A percentile compares a stretch with the other conserved stretches of the same genome.
Evolutionary conservation across 2,888 invertebrate species (phyloP).

Genomic region (Sthenelais limicola): DNA sequence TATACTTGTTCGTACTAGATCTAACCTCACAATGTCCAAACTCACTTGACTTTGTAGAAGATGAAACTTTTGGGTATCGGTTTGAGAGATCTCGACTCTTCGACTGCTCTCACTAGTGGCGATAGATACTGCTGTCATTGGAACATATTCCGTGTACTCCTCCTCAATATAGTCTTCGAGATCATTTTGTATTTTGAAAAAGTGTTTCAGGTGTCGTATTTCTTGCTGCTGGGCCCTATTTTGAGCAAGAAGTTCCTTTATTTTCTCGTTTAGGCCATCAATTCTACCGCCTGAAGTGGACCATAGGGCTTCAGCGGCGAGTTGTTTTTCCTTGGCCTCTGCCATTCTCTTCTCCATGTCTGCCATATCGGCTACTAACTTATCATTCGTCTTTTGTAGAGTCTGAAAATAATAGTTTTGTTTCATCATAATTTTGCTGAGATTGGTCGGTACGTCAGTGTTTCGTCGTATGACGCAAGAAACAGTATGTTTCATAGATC

Average conservation of each 20-base stretch:
- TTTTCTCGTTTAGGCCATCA: slow-evolving; percentile 7
- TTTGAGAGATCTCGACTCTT: not conserved
- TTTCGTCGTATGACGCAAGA: too few relatives aligned
- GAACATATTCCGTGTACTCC: slow-evolving; percentile 31
- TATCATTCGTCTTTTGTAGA: slow-evolving; percentile 5
- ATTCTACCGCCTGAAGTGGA: slow-evolving; percentile 22
- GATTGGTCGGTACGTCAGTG: too few relatives aligned
- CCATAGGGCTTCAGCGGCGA: slow-evolving; percentile 12
- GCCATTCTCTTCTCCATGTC: slow-evolving; percentile 17
- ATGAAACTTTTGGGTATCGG: slow-evolving; percentile 2
- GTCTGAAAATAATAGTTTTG: slow-evolving; percentile 14
- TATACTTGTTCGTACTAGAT: slow-evolving; percentile 14
- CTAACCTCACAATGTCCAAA: slow-evolving; percentile 32
- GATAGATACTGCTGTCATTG: not conserved
- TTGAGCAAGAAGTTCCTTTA: slow-evolving; percentile 25
- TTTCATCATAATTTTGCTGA: too few relatives aligned
- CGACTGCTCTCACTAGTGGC: too few relatives aligned
- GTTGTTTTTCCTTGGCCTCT: slow-evolving; percentile 5
- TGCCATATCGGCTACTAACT: slow-evolving; percentile 10
- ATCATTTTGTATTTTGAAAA: slow-evolving; percentile 41
- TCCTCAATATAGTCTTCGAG: slow-evolving; percentile 28
- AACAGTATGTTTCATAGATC: too few relatives aligned
- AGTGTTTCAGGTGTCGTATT: slow-evolving; percentile 41
- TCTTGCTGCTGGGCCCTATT: slow-evolving; percentile 19
- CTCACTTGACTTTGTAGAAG: slow-evolving; percentile 34